phyloP scores from a whole-genome alignment of 2,113 vertebrate genomes.

The Halichoerus grypus region DNA sequence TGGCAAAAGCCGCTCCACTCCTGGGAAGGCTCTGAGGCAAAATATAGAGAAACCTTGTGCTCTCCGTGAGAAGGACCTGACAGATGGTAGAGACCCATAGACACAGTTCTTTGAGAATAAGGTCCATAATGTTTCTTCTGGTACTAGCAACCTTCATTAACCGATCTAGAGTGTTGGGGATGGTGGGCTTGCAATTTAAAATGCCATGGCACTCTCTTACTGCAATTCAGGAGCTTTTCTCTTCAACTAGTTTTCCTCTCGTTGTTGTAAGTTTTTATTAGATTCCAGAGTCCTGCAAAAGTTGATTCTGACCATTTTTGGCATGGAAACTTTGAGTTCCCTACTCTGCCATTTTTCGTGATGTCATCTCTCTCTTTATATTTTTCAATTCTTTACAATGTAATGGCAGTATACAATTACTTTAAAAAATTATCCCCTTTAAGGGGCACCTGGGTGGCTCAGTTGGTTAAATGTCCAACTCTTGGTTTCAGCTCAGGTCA shows the following conservation, averaged over 20 bases:
- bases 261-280: not conserved
- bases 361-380: not conserved
- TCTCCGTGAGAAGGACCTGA: not conserved
- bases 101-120: slow-evolving; percentile 20
- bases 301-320: slow-evolving; percentile 13
- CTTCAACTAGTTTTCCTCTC: not conserved
- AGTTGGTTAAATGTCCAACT: not conserved
- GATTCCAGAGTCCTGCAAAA: not conserved
- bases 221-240: not conserved
- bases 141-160: not conserved
- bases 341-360: not conserved
- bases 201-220: not conserved
- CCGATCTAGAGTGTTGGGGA: not conserved
- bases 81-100: not conserved
- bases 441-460: not conserved
- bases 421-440: not conserved
- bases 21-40: not conserved
- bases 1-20: not conserved
- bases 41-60: not conserved
- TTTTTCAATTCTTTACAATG: not conserved
- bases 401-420: not conserved
- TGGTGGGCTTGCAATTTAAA: not conserved
- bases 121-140: not conserved
- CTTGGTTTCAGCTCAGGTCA: not conserved
- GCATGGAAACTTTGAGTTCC: not conserved